A percentile compares a stretch with the other conserved stretches of the same genome.
phyloP scores from a whole-genome alignment of 2,888 invertebrate genomes.

The Athrips mouffetella region DNA sequence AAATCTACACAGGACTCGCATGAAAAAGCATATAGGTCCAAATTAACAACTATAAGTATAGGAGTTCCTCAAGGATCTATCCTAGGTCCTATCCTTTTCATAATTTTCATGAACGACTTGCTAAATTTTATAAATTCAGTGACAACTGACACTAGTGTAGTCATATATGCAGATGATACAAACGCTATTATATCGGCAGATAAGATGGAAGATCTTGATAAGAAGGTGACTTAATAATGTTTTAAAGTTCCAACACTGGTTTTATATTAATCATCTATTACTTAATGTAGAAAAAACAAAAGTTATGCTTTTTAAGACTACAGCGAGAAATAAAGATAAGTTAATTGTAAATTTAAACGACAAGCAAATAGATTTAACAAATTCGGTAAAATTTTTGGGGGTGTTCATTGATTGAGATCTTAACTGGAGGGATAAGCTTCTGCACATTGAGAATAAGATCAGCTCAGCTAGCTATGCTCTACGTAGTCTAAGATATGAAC shows the following conservation, averaged over 20 bases:
- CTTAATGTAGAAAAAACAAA: not conserved
- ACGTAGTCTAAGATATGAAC: slow-evolving; percentile 15
- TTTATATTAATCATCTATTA: not conserved
- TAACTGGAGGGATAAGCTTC: too few relatives aligned
- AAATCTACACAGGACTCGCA: not conserved
- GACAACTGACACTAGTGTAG: not conserved
- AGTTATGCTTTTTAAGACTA: not conserved
- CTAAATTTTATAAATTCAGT: not conserved
- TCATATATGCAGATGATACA: slow-evolving; percentile 7
- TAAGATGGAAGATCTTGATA: too few relatives aligned
- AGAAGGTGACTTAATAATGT: too few relatives aligned
- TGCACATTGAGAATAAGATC: not conserved
- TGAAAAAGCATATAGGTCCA: not conserved
- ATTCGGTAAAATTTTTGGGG: not conserved
- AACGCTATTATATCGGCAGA: slow-evolving; percentile 7
- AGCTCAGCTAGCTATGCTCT: slow-evolving; percentile 18
- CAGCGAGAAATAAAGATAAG: not conserved
- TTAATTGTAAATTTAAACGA: not conserved
- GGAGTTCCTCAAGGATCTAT: not conserved
- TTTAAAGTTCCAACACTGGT: not conserved
- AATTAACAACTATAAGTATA: not conserved
- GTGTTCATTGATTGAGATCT: not conserved
- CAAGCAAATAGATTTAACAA: not conserved
- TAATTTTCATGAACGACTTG: not conserved
- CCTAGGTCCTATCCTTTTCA: not conserved